A percentile compares a stretch with the other conserved stretches of the same genome.
These are phyloP conservation scores for Geotrypetes seraphini DNA, from an alignment of 2,797 vertebrate genomes.

Conservation along the genomic window DNA sequence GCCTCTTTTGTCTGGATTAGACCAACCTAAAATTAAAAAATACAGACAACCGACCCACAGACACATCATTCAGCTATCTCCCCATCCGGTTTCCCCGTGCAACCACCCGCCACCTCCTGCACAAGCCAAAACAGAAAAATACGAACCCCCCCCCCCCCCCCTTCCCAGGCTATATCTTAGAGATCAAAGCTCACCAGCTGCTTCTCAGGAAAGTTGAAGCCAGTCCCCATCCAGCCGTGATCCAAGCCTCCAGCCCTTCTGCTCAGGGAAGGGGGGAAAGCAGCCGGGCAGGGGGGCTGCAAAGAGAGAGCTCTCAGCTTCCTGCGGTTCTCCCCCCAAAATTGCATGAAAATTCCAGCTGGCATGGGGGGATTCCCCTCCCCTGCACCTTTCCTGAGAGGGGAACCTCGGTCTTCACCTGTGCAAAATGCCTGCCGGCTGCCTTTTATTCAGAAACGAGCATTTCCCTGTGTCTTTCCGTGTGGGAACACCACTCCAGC, in stretches of 20 bases:
- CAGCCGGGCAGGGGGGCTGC: no score
- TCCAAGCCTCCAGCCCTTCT: not conserved
- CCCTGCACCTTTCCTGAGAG: no score
- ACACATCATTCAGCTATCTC: slow-evolving; percentile 27
- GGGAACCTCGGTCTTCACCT: no score
- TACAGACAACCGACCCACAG: no score
- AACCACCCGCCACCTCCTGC: slow-evolving; percentile 9
- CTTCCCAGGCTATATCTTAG: not conserved
- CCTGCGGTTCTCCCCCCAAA: not conserved
- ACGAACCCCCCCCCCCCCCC: not conserved
- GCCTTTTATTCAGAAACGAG: not conserved
- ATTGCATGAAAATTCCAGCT: no score
- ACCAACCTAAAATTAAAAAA: no score
- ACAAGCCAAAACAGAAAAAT: not conserved
- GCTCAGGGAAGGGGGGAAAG: not conserved
- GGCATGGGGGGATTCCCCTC: no score
- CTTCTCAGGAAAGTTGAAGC: no score
- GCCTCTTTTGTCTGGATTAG: no score
- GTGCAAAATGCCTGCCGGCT: not conserved
- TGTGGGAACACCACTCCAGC: no score
- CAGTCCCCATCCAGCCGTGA: no score
- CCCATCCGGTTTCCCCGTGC: slow-evolving; percentile 4
- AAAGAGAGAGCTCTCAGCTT: not conserved
- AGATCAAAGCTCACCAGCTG: no score
- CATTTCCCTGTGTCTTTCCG: slow-evolving; percentile 3